Conservation (phyloP, 2,797 vertebrate genomes). For the Amphiprion clarkii region DNA sequence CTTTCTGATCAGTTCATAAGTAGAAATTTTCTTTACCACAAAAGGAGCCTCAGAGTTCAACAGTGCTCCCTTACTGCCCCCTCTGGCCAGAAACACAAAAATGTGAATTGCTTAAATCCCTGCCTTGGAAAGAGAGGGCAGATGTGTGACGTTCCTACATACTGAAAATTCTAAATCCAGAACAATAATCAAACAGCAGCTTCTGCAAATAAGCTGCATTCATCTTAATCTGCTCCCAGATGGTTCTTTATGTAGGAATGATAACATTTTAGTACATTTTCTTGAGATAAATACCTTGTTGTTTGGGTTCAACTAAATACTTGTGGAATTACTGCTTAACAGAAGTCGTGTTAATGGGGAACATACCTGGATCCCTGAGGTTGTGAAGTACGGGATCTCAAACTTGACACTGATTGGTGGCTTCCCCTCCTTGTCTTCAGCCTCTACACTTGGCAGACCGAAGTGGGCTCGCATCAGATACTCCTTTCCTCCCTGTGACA, state of each 20-base stretch:
- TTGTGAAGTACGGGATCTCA: conserved; percentile 99
- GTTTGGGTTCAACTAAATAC: background rate
- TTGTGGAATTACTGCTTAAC: background rate
- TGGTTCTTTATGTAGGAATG: conserved; percentile 10
- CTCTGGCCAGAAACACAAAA: conserved; percentile 53
- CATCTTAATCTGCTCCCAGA: conserved; percentile 18
- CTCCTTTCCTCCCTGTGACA: conserved; percentile 94
- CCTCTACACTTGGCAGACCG: conserved; percentile 97
- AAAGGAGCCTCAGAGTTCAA: background rate
- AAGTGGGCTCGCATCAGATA: conserved; percentile 99
- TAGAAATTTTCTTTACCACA: conserved; percentile 35
- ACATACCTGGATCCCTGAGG: conserved; percentile 96
- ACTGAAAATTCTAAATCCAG: conserved; percentile 50
- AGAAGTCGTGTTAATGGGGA: background rate
- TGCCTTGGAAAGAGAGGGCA: conserved; percentile 29
- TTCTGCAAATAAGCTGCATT: conserved; percentile 24
- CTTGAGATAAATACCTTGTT: conserved; percentile 7
- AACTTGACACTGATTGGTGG: conserved; percentile 99
- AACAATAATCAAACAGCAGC: conserved; percentile 34
- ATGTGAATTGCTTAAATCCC: conserved; percentile 65
- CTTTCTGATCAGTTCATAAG: conserved; percentile 40
- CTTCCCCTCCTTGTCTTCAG: conserved; percentile 98
- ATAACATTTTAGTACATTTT: conserved; percentile 12
- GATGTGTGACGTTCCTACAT: conserved; percentile 39
- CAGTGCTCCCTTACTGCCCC: conserved; percentile 60